Evolutionary conservation across 2,113 vertebrate species (phyloP), one percentile per base, ranked within the genome.

Genomic region (Tyrannus savana): DNA sequence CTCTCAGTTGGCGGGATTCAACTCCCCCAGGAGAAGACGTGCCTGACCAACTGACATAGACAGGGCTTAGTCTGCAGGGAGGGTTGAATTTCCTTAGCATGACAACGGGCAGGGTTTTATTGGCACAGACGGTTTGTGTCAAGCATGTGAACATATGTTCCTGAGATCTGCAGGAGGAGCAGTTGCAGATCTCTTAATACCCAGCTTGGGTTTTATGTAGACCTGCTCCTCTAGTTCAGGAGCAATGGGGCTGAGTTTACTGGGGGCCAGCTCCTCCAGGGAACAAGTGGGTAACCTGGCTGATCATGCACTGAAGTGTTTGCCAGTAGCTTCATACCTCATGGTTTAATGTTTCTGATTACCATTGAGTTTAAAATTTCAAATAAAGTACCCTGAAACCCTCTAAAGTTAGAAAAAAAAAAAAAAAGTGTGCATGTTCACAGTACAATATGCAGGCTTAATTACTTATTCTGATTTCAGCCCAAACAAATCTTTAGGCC

Each of bases 101-200:
- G 92, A 95, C 86, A 96, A 94, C 93, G 69, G 69, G 74, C 87
- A 8, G 21, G 41, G 71, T 94, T 95, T 95, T 95, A 96, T 84
- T 93, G 90, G 83, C 88, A 93, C 88, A 94, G 88, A 60, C 58
- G 22, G 47, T 92, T 95, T 90, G 91, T 95, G 78, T 96, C 95
- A 96, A 95, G 89, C 58, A 87, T 87, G 69, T 58, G 87, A 96
- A 96, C 91, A 96, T 60, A 44, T 93, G 91, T 94, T 97, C 74
- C 37, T 80, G 81, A 66, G 78, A 81, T 93, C 74, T 94, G 71
- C 75, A 93, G 94, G 94, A 94, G 81, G 81, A 95, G 81, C 53
- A 91, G 35, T 55, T 76, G 31, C 59, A 91, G 75, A 87, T 83
- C 71, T 93, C 63, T 95, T 91, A 94, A 82, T 66, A 94, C 46